Base-by-base conservation (phyloP, 1,140 invertebrate genomes). In the Drosophila mayri region DNA sequence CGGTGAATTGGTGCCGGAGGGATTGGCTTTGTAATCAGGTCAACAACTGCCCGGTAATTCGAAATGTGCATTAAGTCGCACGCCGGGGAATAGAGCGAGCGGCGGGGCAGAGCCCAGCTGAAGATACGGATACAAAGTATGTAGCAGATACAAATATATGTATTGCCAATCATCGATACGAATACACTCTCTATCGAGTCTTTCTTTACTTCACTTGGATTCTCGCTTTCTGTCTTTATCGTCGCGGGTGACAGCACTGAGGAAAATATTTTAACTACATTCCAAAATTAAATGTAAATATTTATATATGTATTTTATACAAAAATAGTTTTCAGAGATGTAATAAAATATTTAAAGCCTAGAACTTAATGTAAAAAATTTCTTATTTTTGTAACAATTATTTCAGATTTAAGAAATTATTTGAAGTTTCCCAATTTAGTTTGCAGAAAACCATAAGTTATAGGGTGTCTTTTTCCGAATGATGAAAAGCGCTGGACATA, bases 41-140 rank as follows among this genome's bases (percentile, higher is more conserved):
- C 74, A 82, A 78, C 74, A 60, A 68, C 55, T 77, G 74, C 4
- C 60, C 54, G 61, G 63, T 81, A 81, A 81, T 81, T 81, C 63
- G 65, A 55, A 81, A 81, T 77, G 58, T 65, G 78, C 60, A 81
- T 71, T 71, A 81, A 81, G 58, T 70, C 54, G 60, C 44, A 50
- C 35, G 50, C 55, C 50, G 16, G 79, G 73, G 64, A 73, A 82
- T 67, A 67, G 50, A 61, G n/a, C 20, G 37, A 54, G 47, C 28
- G 18, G 44, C 37, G 35, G 44, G 38, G 30, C 18, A n/a, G 22
- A 37, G 28, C 9, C n/a, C 40, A 35, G 7, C 44, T 44, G 37
- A 12, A 50, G 55, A 47, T 63, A 25, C 35, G n/a, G 55, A 41
- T 38, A 61, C 55, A 58, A 16, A 30, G 28, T 32, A 32, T 18